Evolutionary conservation across 2,797 vertebrate species (phyloP).

Genomic region (Aphelocoma californica): DNA sequence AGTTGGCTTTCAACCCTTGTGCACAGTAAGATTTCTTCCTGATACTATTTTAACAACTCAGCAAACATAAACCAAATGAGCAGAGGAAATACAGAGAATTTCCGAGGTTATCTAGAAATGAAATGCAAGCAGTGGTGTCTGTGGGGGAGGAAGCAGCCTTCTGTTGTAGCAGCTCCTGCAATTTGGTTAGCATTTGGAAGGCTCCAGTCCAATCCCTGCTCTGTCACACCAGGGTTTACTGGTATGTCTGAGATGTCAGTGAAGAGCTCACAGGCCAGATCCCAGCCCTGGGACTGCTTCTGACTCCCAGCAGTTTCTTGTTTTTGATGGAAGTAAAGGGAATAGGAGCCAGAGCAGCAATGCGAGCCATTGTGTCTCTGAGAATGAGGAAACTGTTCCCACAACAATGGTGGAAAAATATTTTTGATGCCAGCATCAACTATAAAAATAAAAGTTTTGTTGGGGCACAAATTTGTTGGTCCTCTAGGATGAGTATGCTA

Average conservation of each 20-base stretch:
- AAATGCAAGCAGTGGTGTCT: not conserved
- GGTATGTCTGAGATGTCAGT: fast-evolving
- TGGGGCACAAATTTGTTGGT: slow-evolving; percentile 11
- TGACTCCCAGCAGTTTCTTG: not conserved
- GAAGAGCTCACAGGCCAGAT: not conserved
- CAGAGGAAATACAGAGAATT: not conserved
- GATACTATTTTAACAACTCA: not conserved
- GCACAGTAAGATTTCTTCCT: not conserved
- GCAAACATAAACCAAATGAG: not conserved
- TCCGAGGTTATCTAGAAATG: not conserved
- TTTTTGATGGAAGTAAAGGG: not conserved
- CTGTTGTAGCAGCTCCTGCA: not conserved
- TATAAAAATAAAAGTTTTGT: not conserved
- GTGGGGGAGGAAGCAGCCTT: not conserved
- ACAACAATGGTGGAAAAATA: slow-evolving; percentile 20
- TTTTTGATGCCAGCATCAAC: not conserved
- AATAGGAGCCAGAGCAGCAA: not conserved
- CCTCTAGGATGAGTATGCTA: slow-evolving; percentile 40
- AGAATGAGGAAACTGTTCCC: not conserved
- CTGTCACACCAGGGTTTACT: not conserved
- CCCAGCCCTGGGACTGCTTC: not conserved
- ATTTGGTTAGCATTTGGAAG: not conserved
- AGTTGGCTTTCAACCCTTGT: not conserved
- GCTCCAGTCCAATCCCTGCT: not conserved
- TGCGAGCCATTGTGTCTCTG: not conserved